Evolutionary conservation across 2,113 vertebrate genomes (phyloP).

Genomic region (Pteruthius melanotis): DNA sequence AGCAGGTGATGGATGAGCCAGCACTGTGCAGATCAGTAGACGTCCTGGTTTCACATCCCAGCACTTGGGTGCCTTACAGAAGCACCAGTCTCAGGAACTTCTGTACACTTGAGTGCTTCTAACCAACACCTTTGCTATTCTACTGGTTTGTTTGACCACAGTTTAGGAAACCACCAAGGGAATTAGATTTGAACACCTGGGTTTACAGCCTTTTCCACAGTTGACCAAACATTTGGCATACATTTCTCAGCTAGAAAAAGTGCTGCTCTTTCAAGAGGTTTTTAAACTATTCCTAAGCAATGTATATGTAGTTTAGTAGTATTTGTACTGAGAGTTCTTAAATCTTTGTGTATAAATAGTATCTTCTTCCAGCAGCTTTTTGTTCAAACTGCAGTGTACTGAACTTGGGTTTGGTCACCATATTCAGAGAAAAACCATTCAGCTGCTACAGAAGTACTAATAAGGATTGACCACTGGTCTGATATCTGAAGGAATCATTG

Average conservation of each 20-base stretch:
- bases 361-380: not conserved
- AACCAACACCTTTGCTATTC: not conserved
- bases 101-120: not conserved
- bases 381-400: not conserved
- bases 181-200: not conserved
- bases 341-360: not conserved
- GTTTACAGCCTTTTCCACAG: not conserved
- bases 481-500: not conserved
- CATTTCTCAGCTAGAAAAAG: not conserved
- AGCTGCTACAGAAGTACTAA: not conserved
- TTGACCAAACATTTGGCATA: not conserved
- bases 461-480: not conserved
- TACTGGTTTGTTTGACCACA: not conserved
- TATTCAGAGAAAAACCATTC: not conserved
- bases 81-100: not conserved
- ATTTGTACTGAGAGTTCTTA: not conserved
- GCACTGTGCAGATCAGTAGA: not conserved
- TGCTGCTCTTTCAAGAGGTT: not conserved
- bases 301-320: not conserved
- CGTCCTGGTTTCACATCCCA: not conserved
- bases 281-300: not conserved
- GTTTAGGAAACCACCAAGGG: not conserved
- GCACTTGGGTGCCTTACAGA: not conserved
- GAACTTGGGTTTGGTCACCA: not conserved
- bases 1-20: not conserved